phyloP scores from a whole-genome alignment of 2,113 vertebrate genomes.

The Zeus faber region DNA sequence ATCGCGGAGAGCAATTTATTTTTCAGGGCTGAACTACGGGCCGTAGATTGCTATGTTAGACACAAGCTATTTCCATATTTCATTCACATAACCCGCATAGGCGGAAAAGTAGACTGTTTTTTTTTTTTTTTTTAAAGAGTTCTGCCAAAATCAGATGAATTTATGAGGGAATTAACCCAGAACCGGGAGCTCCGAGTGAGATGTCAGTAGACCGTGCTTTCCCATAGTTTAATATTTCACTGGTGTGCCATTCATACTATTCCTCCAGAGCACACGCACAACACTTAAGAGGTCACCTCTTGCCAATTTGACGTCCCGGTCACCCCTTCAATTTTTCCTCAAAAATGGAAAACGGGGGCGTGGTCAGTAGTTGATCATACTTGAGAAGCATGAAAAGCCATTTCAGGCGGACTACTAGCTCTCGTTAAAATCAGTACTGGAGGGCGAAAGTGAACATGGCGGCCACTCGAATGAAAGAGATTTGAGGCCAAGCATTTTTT shows the following conservation, averaged over 20 bases:
- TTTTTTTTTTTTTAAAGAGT: slow-evolving; percentile 29
- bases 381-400: too few species aligned
- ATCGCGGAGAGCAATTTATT: slow-evolving; percentile 40
- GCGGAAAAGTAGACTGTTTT: slow-evolving; percentile 34
- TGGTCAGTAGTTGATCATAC: too few species aligned
- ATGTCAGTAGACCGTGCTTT: slow-evolving; percentile 41
- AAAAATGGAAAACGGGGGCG: too few species aligned
- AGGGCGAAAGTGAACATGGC: too few species aligned
- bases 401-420: too few species aligned
- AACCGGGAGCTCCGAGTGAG: slow-evolving; percentile 39
- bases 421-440: too few species aligned
- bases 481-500: too few species aligned
- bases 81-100: slow-evolving; percentile 30
- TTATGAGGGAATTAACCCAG: slow-evolving; percentile 59
- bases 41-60: slow-evolving; percentile 21
- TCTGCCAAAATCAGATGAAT: slow-evolving; percentile 41
- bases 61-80: slow-evolving; percentile 34
- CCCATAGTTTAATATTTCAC: slow-evolving; percentile 71
- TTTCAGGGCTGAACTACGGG: slow-evolving; percentile 22
- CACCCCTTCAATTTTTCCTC: too few species aligned
- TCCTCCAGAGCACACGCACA: slow-evolving; percentile 32
- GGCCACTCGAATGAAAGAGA: too few species aligned
- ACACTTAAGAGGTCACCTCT: slow-evolving; percentile 49
- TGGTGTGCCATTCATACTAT: slow-evolving; percentile 46
- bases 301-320: too few species aligned